Conservation (phyloP, 1,140 invertebrate genomes). For the Epicauta chinensis region DNA sequence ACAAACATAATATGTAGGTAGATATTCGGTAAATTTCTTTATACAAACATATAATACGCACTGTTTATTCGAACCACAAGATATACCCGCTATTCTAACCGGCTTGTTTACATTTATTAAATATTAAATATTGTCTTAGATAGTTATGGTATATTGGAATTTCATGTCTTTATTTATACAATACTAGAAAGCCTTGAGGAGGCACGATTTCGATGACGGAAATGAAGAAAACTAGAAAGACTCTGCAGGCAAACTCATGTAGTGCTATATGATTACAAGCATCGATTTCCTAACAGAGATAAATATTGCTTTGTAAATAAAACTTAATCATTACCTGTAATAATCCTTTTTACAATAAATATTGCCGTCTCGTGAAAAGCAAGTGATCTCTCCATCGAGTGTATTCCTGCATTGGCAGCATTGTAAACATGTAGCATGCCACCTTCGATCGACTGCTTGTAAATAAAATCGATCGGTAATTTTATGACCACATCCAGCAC, state of each 20-base stretch:
- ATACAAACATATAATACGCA: too few species aligned
- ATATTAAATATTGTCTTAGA: not conserved
- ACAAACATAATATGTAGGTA: too few species aligned
- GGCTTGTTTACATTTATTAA: not conserved
- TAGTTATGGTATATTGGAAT: too few species aligned
- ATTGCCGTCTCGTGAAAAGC: constrained; percentile 88
- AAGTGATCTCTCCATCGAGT: constrained; percentile 86
- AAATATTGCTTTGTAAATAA: constrained; percentile 1
- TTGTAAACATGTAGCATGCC: constrained; percentile 87
- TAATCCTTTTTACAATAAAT: constrained; percentile 98
- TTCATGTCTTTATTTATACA: too few species aligned
- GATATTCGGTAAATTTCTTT: too few species aligned
- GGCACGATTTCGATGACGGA: too few species aligned
- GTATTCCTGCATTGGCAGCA: constrained; percentile 87
- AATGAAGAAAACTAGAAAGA: too few species aligned
- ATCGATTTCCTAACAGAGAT: not conserved
- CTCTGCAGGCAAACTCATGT: too few species aligned
- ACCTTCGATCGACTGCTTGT: constrained; percentile 84
- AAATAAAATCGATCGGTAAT: constrained; percentile 90
- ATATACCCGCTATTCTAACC: not conserved
- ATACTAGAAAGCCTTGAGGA: too few species aligned
- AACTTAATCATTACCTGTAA: constrained; percentile 69
- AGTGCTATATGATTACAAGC: too few species aligned
- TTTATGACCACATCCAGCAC: constrained; percentile 76
- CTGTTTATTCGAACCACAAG: too few species aligned